Base-by-base conservation (phyloP, 2,797 vertebrate species). In the Rhinophrynus dorsalis region DNA sequence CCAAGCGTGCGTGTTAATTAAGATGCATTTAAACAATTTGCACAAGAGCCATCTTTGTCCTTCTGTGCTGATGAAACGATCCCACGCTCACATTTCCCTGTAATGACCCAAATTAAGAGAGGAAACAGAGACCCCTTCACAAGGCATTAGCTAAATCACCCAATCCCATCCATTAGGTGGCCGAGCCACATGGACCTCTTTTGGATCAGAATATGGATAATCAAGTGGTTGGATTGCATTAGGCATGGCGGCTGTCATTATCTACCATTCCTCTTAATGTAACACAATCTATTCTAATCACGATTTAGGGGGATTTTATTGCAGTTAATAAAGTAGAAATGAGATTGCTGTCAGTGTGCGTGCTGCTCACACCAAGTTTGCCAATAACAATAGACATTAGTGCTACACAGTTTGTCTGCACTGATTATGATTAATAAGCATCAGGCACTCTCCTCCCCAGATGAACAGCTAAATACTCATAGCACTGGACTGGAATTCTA, bases 101-200 rank as follows among this genome's bases (percentile, higher is more conserved):
- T 97, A 96, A 97, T 94, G 92, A 93, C 86, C 89, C 89, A 93
- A 94, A 94, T 94, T 91, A 95, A 93, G 90, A 91, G 91, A 89
- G 91, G 90, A 94, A 94, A 93, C 92, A 92, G 83, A 89, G 90
- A 86, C 94, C 90, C 94, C 18, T 96, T 93, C 91, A 95, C 91
- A 90, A 84, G 81, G 86, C 91, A 94, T 95, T 92, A 93, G 86
- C 92, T 91, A 96, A 96, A 96, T 88, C 89, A 89, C 86, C 87
- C 93, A 93, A 94, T 92, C 91, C 89, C 88, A 90, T 91, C 84
- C 91, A 89, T 86, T 89, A 89, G 89, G 85, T 45, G 70, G 82
- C 77, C 78, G 80, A 77, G 76, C 80, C 80, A 83, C 85, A 88
- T 85, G 84, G 80, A 84, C 86, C 87, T 42, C 85, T 81, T 85